Percentiles rank a stretch among this genome's conserved stretches.
These are phyloP conservation scores for Napeogenes inachia DNA, from an alignment of 2,888 invertebrate species.

Conservation along the genomic window DNA sequence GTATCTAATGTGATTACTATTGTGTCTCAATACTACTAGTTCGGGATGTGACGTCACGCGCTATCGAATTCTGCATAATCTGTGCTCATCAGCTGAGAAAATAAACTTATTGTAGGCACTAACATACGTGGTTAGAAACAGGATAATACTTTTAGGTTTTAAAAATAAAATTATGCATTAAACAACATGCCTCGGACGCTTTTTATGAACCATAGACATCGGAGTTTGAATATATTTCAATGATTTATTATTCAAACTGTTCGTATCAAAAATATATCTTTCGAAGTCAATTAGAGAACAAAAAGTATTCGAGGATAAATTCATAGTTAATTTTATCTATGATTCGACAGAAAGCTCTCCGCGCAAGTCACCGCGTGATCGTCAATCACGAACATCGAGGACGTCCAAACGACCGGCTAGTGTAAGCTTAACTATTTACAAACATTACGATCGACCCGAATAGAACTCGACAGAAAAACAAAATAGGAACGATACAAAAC, in stretches of 20 bases:
- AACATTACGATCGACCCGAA: conserved; percentile 73
- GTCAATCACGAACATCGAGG: conserved; percentile 30
- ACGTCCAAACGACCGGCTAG: conserved; percentile 51
- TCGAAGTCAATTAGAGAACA: conserved; percentile 13
- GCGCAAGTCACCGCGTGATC: conserved; percentile 17
- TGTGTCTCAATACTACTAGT: conserved; percentile 55
- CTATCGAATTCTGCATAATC: conserved; percentile 23
- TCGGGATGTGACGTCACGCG: conserved; percentile 30
- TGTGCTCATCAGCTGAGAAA: conserved; percentile 28
- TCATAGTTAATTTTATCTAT: conserved; percentile 5
- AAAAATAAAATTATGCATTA: conserved; percentile 9
- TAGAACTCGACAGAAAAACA: conserved; percentile 73
- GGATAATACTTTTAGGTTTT: conserved; percentile 1
- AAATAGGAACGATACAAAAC: conserved; percentile 77
- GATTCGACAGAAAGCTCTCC: conserved; percentile 15
- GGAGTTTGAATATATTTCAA: background rate
- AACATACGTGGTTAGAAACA: background rate
- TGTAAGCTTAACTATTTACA: conserved; percentile 74
- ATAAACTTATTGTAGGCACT: background rate
- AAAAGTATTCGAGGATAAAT: background rate
- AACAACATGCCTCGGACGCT: conserved; percentile 8
- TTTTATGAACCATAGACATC: conserved; percentile 13
- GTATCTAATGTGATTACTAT: conserved; percentile 55
- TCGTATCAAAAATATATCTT: conserved; percentile 29
- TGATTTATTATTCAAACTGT: conserved; percentile 9